These are phyloP conservation scores for Polypedilum vanderplanki DNA, from an alignment of 1,140 invertebrate genomes.

Conservation along the genomic window DNA sequence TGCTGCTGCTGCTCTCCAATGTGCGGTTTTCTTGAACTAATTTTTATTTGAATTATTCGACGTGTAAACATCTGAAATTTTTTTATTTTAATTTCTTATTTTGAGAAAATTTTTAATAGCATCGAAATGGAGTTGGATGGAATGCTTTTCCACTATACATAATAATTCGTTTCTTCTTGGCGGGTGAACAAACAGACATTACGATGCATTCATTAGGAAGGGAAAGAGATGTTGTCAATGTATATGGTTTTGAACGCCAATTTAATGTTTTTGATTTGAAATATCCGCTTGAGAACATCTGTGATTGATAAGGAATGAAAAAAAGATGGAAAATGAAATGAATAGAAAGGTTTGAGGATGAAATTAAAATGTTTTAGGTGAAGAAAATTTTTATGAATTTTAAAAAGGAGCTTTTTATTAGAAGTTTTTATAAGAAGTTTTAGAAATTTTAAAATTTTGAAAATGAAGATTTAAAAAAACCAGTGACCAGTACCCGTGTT, in stretches of 20 bases:
- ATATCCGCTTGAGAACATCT: constrained; percentile 24
- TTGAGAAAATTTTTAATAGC: constrained; percentile 35
- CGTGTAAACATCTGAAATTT: constrained; percentile 11
- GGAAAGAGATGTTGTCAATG: constrained; percentile 43
- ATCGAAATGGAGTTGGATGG: constrained; percentile 42
- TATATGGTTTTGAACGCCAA: constrained; percentile 35
- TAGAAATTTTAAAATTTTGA: no score
- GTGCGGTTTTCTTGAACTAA: not conserved
- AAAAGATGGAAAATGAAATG: not conserved
- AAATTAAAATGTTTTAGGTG: not conserved
- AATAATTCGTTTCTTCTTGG: not conserved
- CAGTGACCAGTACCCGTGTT: no score
- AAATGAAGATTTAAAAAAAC: no score
- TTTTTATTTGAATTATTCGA: not conserved
- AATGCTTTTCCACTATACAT: constrained; percentile 36
- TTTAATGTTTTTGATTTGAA: not conserved
- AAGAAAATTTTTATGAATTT: not conserved
- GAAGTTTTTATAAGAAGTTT: no score
- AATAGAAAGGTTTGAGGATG: not conserved
- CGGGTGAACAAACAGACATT: constrained; percentile 38
- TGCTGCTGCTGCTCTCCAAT: not conserved
- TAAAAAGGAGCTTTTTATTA: no score
- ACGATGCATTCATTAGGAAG: constrained; percentile 43
- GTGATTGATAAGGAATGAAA: not conserved
- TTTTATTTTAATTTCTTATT: not conserved